Percentiles rank a stretch among this genome's conserved stretches.
Conservation (phyloP, 2,888 invertebrate species). For the Eristalinus aeneus region DNA sequence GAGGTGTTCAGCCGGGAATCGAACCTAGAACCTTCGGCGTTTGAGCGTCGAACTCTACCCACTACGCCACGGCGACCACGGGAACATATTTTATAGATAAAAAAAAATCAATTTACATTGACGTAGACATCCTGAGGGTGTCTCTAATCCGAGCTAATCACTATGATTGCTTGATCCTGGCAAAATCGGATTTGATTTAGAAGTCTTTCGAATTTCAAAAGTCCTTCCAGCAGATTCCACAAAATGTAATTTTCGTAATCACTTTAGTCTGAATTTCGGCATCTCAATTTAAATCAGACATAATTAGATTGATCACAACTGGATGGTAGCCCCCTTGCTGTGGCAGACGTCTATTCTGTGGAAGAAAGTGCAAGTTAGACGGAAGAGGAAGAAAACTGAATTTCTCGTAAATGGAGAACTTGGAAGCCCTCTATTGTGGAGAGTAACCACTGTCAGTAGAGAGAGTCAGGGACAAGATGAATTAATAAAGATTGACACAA, state of each 20-base stretch:
- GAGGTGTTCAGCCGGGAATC: no score
- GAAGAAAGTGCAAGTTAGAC: not conserved
- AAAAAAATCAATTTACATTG: no score
- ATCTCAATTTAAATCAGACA: not conserved
- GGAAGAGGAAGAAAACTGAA: not conserved
- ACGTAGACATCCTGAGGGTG: not conserved
- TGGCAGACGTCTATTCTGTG: not conserved
- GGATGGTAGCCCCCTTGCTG: not conserved
- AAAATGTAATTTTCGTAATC: not conserved
- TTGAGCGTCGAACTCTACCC: no score
- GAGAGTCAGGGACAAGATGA: not conserved
- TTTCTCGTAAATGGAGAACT: not conserved
- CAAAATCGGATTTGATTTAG: not conserved
- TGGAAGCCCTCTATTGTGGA: not conserved
- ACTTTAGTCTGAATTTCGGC: constrained; percentile 1
- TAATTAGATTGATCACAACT: not conserved
- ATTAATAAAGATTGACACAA: not conserved
- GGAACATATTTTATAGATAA: no score
- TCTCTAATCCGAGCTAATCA: not conserved
- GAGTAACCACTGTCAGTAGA: not conserved
- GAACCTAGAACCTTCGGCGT: no score
- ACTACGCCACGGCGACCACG: no score
- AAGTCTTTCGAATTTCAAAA: not conserved
- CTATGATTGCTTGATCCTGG: not conserved
- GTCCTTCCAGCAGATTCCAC: not conserved